These are phyloP conservation scores for Agriotes lineatus DNA, from an alignment of 2,888 invertebrate genomes.

Conservation along the genomic window DNA sequence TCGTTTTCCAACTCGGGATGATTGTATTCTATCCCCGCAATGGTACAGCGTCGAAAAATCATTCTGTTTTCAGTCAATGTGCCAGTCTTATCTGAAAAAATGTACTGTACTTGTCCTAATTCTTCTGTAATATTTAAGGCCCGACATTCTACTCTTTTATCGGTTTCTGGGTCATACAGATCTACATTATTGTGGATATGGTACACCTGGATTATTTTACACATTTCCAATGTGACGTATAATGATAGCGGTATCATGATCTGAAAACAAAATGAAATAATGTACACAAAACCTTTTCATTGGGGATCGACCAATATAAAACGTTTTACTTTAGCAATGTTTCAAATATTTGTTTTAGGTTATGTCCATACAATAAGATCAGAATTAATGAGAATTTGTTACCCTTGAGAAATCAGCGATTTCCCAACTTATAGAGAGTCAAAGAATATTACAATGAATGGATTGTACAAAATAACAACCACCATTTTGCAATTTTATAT, in stretches of 20 bases:
- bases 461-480: no score
- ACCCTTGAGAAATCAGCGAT: no score
- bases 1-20: conserved; percentile 82
- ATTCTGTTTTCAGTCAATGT: conserved; percentile 98
- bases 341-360: no score
- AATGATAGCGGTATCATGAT: conserved; percentile 97
- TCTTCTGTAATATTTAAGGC: conserved; percentile 98
- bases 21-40: conserved; percentile 90
- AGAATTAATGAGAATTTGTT: no score
- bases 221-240: conserved; percentile 97
- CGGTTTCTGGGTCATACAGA: conserved; percentile 86
- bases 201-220: conserved; percentile 95
- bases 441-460: no score
- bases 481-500: no score
- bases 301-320: no score
- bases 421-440: no score
- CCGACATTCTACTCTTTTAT: conserved; percentile 88
- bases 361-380: no score
- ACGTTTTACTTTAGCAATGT: no score
- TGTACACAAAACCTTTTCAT: no score
- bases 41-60: conserved; percentile 92
- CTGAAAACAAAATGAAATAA: no score
- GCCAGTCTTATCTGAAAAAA: conserved; percentile 98
- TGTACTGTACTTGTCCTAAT: conserved; percentile 93
- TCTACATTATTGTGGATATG: conserved; percentile 93